These are phyloP conservation scores for Arctia plantaginis DNA, from an alignment of 2,888 invertebrate genomes.

Conservation along the genomic window DNA sequence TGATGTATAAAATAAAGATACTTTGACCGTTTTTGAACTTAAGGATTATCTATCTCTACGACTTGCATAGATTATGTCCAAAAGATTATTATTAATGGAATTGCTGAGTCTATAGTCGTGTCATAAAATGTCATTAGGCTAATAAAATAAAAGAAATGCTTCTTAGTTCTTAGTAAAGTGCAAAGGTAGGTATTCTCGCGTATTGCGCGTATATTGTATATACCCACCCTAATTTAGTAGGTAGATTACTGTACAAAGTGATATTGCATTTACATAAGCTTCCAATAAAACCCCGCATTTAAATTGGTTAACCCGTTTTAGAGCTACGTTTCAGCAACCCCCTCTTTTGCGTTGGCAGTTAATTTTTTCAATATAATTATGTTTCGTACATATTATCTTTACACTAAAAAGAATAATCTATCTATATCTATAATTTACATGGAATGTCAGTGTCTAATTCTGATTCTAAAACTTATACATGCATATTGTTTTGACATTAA, in stretches of 20 bases:
- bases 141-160: background rate
- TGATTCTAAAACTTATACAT: background rate
- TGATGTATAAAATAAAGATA: background rate
- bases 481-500: background rate
- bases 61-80: background rate
- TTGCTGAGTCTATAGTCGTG: background rate
- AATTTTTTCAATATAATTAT: too few relatives aligned
- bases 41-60: background rate
- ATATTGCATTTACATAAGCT: background rate
- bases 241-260: background rate
- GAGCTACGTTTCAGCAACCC: background rate
- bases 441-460: too few relatives aligned
- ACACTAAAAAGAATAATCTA: background rate
- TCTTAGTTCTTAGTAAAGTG: background rate
- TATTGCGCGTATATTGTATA: too few relatives aligned
- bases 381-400: background rate
- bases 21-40: too few relatives aligned
- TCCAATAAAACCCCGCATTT: background rate
- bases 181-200: background rate
- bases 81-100: too few relatives aligned
- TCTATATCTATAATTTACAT: too few relatives aligned
- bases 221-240: background rate
- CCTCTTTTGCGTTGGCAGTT: too few relatives aligned
- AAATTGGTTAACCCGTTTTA: background rate
- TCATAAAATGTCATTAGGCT: background rate